A percentile compares a stretch with the other conserved stretches of the same genome.
phyloP scores from a whole-genome alignment of 2,113 vertebrate genomes.

The Pterocles gutturalis region DNA sequence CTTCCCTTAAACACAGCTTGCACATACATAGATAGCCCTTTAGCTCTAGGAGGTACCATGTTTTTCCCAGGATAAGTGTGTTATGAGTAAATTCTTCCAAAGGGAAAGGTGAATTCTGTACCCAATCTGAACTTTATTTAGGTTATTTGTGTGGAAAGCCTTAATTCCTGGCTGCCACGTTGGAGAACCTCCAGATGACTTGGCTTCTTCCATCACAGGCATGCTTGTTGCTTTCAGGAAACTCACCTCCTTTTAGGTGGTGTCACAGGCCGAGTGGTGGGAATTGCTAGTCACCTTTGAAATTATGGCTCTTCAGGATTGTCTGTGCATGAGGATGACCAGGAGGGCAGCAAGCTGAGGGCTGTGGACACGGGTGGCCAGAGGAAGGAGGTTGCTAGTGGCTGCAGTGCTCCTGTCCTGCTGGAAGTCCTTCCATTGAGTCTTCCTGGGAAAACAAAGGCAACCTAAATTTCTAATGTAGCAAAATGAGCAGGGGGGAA shows the following conservation, averaged over 20 bases:
- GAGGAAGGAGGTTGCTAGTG: background rate
- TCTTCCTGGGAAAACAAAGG: background rate
- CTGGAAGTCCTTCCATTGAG: background rate
- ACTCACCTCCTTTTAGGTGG: background rate
- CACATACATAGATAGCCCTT: background rate
- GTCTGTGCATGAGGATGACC: accelerated
- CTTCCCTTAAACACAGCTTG: background rate
- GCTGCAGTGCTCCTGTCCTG: background rate
- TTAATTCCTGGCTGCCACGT: background rate
- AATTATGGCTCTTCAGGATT: accelerated
- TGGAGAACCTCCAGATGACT: background rate
- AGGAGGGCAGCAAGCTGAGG: background rate
- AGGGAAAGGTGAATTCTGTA: background rate
- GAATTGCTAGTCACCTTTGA: background rate
- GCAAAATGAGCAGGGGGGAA: background rate
- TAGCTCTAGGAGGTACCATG: background rate
- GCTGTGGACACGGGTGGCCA: accelerated
- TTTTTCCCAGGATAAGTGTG: background rate
- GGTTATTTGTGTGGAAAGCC: background rate
- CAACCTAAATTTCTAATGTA: background rate
- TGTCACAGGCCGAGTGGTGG: accelerated
- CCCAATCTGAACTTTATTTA: background rate
- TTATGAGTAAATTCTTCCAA: background rate
- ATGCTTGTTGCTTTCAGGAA: background rate
- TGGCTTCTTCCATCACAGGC: background rate